Base-by-base conservation (phyloP, 2,797 vertebrate species). In the Ctenopoma kingsleyae region DNA sequence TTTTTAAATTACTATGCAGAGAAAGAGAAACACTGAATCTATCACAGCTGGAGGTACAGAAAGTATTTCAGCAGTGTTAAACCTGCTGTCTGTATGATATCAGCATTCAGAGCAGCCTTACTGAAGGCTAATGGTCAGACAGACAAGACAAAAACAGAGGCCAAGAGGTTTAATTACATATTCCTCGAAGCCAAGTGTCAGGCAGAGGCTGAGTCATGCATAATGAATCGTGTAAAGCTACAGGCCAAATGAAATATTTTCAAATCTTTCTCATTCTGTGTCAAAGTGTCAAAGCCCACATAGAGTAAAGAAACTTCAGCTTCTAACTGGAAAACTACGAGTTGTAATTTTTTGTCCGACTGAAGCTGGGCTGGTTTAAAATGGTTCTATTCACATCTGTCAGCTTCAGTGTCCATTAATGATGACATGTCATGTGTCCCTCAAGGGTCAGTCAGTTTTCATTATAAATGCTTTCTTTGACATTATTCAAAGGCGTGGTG, bases 111-210 rank as follows among this genome's bases (percentile, higher is more conserved):
- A 7, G 1, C 53, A 36, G 67, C 49, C 50, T 50, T 60, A 9
- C 52, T 5, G 51, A 41, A 20, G 57, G 52, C 64, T 71, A 66
- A 79, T 54, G 81, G 63, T 70, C 81, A 75, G 50, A 58, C 43
- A 13, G 5, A 61, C 46, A 27, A 73, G 53, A 54, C 49, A 32
- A 65, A 80, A 71, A 46, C 62, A 35, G 27, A 56, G 76, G 76
- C 70, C 56, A 69, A 76, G 43, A 64, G 60, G 74, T 76, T 78
- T 76, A 71, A 85, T 82, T 64, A 64, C 51, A 69, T 32, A 82
- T 82, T 78, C 76, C 74, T 64, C 67, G 17, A 41, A 70, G 61
- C 68, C 73, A 80, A 74, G 78, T 78, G 73, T 83, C 62, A 74
- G 54, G 60, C 43, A 5, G 27, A 23, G 19, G 48, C 77, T 32